phyloP scores from a whole-genome alignment of 2,888 invertebrate species.

The Andrena fulva region DNA sequence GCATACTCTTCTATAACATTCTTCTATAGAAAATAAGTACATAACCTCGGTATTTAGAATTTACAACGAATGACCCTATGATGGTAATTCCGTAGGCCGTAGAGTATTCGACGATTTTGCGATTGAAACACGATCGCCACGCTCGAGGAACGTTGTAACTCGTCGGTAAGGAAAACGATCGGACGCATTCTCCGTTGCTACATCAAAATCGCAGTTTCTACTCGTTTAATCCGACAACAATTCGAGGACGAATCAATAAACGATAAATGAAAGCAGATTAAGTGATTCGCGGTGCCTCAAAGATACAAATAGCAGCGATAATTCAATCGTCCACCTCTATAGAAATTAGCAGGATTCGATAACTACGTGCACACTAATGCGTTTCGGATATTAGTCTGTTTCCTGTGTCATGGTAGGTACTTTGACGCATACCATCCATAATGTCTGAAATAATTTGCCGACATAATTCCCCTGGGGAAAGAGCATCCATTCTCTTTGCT shows the following conservation, averaged over 20 bases:
- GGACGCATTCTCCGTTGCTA: background rate
- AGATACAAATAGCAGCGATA: background rate
- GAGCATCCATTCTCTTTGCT: background rate
- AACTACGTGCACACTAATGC: background rate
- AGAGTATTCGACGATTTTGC: background rate
- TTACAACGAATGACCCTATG: background rate
- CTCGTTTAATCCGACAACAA: background rate
- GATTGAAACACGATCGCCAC: background rate
- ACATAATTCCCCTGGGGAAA: background rate
- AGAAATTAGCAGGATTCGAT: constrained; percentile 11
- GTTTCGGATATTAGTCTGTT: background rate
- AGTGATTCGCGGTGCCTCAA: background rate
- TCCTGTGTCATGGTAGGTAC: constrained; percentile 1
- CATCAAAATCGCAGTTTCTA: background rate
- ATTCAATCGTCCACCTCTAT: background rate
- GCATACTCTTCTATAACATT: background rate
- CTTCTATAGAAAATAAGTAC: background rate
- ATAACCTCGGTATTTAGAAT: background rate
- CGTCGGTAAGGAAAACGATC: constrained; percentile 3
- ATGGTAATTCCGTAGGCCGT: background rate
- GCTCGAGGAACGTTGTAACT: background rate
- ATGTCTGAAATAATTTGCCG: background rate
- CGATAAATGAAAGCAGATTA: background rate
- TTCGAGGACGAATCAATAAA: background rate
- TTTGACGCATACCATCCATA: background rate